Evolutionary conservation across 2,797 vertebrate genomes (phyloP).

Genomic region (Fistularia commersonii): DNA sequence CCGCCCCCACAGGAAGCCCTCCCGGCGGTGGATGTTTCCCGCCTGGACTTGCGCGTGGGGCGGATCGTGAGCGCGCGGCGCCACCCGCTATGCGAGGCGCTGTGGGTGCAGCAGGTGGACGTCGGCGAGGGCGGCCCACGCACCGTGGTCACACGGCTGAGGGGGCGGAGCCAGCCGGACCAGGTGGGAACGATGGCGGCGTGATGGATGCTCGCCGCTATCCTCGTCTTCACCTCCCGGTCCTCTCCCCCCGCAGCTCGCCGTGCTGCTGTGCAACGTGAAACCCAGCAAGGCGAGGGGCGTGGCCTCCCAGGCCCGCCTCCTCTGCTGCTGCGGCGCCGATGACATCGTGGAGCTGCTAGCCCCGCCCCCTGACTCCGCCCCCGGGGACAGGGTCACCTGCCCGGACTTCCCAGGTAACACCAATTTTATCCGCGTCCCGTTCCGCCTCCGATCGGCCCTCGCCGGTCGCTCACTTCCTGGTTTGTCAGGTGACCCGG

Average conservation of each 20-base stretch:
- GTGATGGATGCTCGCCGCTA: too few relatives aligned
- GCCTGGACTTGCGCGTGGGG: conserved; percentile 87
- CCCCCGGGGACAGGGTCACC: conserved; percentile 88
- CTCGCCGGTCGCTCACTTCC: too few relatives aligned
- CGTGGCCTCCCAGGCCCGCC: conserved; percentile 86
- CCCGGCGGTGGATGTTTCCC: conserved; percentile 79
- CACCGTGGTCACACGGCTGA: conserved; percentile 85
- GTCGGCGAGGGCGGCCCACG: conserved; percentile 82
- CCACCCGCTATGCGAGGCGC: conserved; percentile 80
- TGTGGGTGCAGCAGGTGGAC: conserved; percentile 88
- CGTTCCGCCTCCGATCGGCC: too few relatives aligned
- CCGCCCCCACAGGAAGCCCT: conserved; percentile 36
- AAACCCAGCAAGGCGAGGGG: conserved; percentile 87
- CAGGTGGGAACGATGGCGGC: too few relatives aligned
- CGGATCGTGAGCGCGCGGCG: conserved; percentile 77
- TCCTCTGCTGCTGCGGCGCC: conserved; percentile 83
- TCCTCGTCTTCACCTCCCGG: too few relatives aligned
- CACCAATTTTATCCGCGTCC: too few relatives aligned
- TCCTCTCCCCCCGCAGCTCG: conserved; percentile 55
- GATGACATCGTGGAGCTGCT: conserved; percentile 81
- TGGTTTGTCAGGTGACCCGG: conserved; percentile 85
- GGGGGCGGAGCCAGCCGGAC: conserved; percentile 75
- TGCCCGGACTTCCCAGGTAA: conserved; percentile 87
- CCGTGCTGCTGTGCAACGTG: conserved; percentile 87
- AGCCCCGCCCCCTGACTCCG: conserved; percentile 79